phyloP scores from a whole-genome alignment of 2,113 vertebrate species.

The Puma concolor region DNA sequence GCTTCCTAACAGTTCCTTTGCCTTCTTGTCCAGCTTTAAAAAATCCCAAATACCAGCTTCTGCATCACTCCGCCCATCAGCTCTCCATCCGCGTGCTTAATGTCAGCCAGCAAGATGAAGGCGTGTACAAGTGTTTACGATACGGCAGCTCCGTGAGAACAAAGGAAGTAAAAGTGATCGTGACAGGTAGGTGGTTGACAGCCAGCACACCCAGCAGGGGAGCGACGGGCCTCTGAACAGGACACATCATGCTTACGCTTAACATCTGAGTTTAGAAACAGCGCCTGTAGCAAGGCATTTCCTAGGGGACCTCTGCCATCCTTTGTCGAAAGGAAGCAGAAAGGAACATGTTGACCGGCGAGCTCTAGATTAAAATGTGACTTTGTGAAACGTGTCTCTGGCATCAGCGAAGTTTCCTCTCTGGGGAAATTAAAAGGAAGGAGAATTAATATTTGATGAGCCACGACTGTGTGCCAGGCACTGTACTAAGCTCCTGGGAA shows the following conservation, averaged over 20 bases:
- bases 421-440: background rate
- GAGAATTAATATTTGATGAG: background rate
- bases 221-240: accelerated
- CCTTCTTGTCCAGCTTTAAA: conserved; percentile 77
- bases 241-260: background rate
- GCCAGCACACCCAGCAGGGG: background rate
- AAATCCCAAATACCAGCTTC: conserved; percentile 81
- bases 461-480: background rate
- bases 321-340: background rate
- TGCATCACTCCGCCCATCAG: conserved; percentile 53
- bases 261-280: background rate
- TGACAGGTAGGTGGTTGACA: conserved; percentile 82
- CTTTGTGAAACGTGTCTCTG: background rate
- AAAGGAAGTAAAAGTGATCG: conserved; percentile 54
- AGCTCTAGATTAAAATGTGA: background rate
- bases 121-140: conserved; percentile 81
- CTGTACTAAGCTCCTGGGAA: background rate
- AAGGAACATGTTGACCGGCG: background rate
- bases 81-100: conserved; percentile 81
- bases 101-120: conserved; percentile 75
- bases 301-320: background rate
- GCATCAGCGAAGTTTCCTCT: background rate
- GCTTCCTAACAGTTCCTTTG: background rate
- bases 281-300: background rate
- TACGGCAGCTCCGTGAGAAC: conserved; percentile 60